Percentiles rank a stretch among this genome's conserved stretches.
phyloP scores from a whole-genome alignment of 2,888 invertebrate species.

The Acanthosepion pharaonis region DNA sequence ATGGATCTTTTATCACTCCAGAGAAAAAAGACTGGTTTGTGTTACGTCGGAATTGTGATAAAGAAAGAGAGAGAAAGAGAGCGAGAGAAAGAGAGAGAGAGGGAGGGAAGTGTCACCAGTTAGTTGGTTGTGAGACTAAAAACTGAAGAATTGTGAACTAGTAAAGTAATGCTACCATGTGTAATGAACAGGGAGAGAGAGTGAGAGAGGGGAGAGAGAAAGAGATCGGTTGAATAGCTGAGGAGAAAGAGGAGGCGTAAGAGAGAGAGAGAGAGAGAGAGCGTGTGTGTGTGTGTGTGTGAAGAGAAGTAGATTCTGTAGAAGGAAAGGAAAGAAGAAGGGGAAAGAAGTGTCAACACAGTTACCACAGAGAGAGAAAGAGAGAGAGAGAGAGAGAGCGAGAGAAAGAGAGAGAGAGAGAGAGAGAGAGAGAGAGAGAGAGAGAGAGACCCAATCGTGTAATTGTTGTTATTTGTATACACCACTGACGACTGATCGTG shows the following conservation, averaged over 20 bases:
- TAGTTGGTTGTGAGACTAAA: neutral
- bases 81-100: neutral
- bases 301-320: neutral
- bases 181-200: neutral
- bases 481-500: too few relatives aligned
- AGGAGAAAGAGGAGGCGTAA: neutral
- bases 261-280: neutral
- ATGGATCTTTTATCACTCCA: neutral
- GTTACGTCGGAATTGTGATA: neutral
- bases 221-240: neutral
- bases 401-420: too few relatives aligned
- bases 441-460: too few relatives aligned
- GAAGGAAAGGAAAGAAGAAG: neutral
- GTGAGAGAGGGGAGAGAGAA: neutral
- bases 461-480: too few relatives aligned
- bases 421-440: too few relatives aligned
- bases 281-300: neutral
- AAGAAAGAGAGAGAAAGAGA: neutral
- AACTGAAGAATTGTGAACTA: neutral
- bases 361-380: too few relatives aligned
- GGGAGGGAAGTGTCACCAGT: conserved; percentile 35
- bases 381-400: too few relatives aligned
- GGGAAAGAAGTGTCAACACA: too few relatives aligned
- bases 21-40: neutral
- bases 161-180: neutral